phyloP scores from a whole-genome alignment of 2,888 invertebrate genomes.

The Drosophila koepferae region DNA sequence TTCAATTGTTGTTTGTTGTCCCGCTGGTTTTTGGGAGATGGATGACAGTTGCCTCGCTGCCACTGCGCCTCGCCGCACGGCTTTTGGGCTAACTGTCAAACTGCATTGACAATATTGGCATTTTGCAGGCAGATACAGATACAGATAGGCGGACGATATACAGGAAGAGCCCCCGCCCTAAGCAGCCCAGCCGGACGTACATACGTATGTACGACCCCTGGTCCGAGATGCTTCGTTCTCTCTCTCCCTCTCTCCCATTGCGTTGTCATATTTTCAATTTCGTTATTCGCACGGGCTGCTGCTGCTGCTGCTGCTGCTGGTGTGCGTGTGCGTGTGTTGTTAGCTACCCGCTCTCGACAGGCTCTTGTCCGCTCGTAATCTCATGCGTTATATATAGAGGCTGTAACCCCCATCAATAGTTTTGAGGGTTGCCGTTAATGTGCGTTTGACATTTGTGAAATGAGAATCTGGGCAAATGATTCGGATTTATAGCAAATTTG shows the following conservation, averaged over 20 bases:
- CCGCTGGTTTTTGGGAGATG: slow-evolving; percentile 55
- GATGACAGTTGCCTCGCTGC: slow-evolving; percentile 62
- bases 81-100: slow-evolving; percentile 63
- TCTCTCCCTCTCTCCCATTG: slow-evolving; percentile 27
- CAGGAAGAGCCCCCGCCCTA: slow-evolving; percentile 35
- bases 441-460: slow-evolving; percentile 78
- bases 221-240: slow-evolving; percentile 10
- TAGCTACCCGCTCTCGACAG: slow-evolving; percentile 28
- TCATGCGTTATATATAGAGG: slow-evolving; percentile 24
- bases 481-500: slow-evolving; percentile 78
- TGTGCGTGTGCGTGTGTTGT: slow-evolving; percentile 27
- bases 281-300: slow-evolving; percentile 66
- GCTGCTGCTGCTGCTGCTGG: slow-evolving; percentile 10
- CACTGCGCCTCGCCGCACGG: slow-evolving; percentile 23
- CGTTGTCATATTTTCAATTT: slow-evolving; percentile 78
- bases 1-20: slow-evolving; percentile 62
- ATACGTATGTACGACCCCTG: slow-evolving; percentile 24
- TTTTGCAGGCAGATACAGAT: slow-evolving; percentile 24
- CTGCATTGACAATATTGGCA: slow-evolving; percentile 71
- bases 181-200: slow-evolving; percentile 21
- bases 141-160: slow-evolving; percentile 17
- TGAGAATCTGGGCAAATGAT: slow-evolving; percentile 80
- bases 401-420: slow-evolving; percentile 63
- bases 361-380: slow-evolving; percentile 31
- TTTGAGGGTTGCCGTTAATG: slow-evolving; percentile 68